Percentiles rank a stretch among this genome's conserved stretches.
These are phyloP conservation scores for Tiphia femorata DNA, from an alignment of 2,888 invertebrate species.

Conservation along the genomic window DNA sequence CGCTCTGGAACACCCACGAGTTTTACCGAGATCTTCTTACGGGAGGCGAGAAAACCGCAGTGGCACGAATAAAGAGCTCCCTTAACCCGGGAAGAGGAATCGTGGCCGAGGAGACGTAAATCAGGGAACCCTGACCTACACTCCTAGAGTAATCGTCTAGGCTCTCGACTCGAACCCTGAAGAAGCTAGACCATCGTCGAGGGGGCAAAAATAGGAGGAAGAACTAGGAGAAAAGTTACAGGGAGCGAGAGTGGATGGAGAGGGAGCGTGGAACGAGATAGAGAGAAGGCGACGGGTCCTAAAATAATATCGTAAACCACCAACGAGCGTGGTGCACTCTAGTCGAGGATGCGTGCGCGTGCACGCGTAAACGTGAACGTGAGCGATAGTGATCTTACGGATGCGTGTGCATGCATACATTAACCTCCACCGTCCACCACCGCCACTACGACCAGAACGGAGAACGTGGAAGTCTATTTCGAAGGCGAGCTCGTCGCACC, in stretches of 20 bases:
- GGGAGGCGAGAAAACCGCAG: too few species aligned
- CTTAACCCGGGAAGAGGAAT: too few species aligned
- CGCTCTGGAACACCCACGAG: too few species aligned
- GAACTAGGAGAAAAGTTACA: conserved; percentile 9
- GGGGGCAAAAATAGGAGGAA: conserved; percentile 7
- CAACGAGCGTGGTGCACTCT: conserved; percentile 16
- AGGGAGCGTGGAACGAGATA: too few species aligned
- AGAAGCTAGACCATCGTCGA: too few species aligned
- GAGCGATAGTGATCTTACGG: neutral
- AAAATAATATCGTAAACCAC: conserved; percentile 43
- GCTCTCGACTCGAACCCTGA: conserved; percentile 9
- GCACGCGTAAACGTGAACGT: neutral
- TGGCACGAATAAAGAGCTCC: too few species aligned
- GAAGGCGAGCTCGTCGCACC: conserved; percentile 38
- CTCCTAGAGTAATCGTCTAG: conserved; percentile 26
- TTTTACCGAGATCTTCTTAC: too few species aligned
- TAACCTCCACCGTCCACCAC: too few species aligned
- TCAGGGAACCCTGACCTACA: conserved; percentile 48
- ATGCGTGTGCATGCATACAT: neutral
- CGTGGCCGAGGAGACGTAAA: conserved; percentile 15
- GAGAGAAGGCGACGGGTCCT: conserved; percentile 11
- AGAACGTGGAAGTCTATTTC: conserved; percentile 49
- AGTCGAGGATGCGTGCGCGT: too few species aligned
- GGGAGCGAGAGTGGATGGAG: too few species aligned
- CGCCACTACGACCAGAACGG: too few species aligned